Base-by-base conservation (phyloP, 2,797 vertebrate genomes). In the Sebastes flavidus region DNA sequence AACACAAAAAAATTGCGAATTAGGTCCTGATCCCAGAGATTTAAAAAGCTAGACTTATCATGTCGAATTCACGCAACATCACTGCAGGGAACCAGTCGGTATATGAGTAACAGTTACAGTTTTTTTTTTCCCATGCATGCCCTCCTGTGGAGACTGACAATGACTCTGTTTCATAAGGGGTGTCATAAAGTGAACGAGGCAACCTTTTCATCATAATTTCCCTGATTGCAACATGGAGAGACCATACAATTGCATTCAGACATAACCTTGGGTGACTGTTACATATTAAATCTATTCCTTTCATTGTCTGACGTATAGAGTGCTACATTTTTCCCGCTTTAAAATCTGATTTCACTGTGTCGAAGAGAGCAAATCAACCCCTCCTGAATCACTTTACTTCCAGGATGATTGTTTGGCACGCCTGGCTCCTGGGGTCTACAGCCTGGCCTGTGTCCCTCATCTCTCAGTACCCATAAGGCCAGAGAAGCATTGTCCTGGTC, bases 401-500 rank as follows among this genome's bases (percentile, higher is more conserved):
- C 60, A 72, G 42, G 52, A 54, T 74, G 75, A 82, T 75, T 87
- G 69, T 77, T 83, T 90, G 88, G 87, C 83, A 72, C 52, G 55
- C 16, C 49, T 73, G 32, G 56, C 72, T 90, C 61, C 20, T 61
- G 76, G 79, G 75, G 86, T 91, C 82, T 61, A 11, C 81, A 58
- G 65, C 65, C 74, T 87, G 87, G 82, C 77, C 65, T 10, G 20
- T 62, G 74, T 87, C 89, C 85, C 83, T 88, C 86, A 78, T 82
- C 82, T 85, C 71, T 84, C 75, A 78, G 83, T 84, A 75, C 82
- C 86, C 87, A 88, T 81, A 88, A 79, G 89, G 88, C 89, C 87
- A 80, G 80, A 66, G 70, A 80, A 68, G 72, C 85, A 91, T 90
- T 91, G 92, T 94, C 89, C 84, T 90, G 77, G 86, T 90, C 82